These are phyloP conservation scores for Brachyistius frenatus DNA, from an alignment of 2,113 vertebrate genomes.

Conservation along the genomic window DNA sequence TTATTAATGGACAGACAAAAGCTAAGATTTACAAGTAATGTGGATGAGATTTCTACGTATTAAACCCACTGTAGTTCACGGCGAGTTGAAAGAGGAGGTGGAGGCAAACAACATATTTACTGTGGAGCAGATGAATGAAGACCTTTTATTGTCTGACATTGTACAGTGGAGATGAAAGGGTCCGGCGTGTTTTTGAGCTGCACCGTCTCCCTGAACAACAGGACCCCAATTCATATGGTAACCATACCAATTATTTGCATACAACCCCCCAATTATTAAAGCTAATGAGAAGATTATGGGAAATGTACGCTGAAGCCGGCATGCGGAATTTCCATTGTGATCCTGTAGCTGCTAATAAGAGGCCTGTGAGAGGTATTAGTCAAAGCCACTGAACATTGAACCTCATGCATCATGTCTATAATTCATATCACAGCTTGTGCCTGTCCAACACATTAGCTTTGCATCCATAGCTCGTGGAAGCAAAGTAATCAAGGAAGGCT, in stretches of 20 bases:
- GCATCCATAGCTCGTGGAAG: constrained; percentile 4
- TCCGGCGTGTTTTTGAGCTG: constrained; percentile 54
- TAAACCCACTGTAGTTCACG: constrained; percentile 13
- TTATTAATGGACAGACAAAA: constrained; percentile 9
- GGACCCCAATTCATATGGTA: constrained; percentile 81
- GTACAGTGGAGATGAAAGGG: constrained; percentile 58
- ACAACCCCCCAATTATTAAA: constrained; percentile 78
- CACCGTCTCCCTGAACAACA: constrained; percentile 61
- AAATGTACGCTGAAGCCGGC: constrained; percentile 58
- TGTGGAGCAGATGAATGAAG: constrained; percentile 42
- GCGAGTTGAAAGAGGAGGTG: neutral
- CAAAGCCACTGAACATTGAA: constrained; percentile 50
- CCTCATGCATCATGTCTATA: constrained; percentile 25
- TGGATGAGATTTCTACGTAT: neutral
- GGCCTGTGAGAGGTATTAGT: constrained; percentile 44
- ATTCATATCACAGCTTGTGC: constrained; percentile 33
- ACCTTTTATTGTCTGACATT: constrained; percentile 55
- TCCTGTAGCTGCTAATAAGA: constrained; percentile 47
- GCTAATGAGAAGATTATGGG: constrained; percentile 82
- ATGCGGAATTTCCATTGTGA: constrained; percentile 72
- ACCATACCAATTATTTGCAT: constrained; percentile 83
- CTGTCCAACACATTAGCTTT: constrained; percentile 25
- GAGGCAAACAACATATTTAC: constrained; percentile 40
- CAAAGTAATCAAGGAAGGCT: constrained; percentile 8
- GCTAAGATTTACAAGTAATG: constrained; percentile 1